These are phyloP conservation scores for Rugalucina vietnamica DNA, from an alignment of 2,888 invertebrate species.

Conservation along the genomic window DNA sequence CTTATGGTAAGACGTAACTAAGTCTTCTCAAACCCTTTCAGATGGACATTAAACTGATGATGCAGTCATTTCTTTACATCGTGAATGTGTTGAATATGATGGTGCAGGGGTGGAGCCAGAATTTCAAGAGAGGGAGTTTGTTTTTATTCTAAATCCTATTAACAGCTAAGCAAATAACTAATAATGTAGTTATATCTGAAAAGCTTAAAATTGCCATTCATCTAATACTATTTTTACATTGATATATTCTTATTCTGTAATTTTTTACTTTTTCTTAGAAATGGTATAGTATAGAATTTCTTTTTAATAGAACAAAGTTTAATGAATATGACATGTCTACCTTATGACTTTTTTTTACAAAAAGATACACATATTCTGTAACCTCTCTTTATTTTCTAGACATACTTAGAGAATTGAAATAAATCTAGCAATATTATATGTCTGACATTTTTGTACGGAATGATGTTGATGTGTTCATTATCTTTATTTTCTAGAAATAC, in stretches of 20 bases:
- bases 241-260: too few relatives aligned
- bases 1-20: slow-evolving; percentile 78
- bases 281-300: not conserved
- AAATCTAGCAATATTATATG: not conserved
- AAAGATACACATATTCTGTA: not conserved
- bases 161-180: not conserved
- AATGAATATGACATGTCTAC: not conserved
- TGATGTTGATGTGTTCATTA: not conserved
- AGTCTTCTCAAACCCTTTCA: not conserved
- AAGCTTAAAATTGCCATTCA: too few relatives aligned
- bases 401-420: not conserved
- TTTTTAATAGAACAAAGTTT: not conserved
- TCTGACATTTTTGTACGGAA: not conserved
- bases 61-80: not conserved
- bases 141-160: not conserved
- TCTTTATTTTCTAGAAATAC: not conserved
- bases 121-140: too few relatives aligned
- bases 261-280: too few relatives aligned
- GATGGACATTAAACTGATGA: not conserved
- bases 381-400: not conserved
- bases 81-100: not conserved
- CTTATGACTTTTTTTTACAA: not conserved
- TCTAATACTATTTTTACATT: too few relatives aligned
- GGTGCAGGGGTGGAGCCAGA: too few relatives aligned
- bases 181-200: not conserved